phyloP scores from a whole-genome alignment of 2,797 vertebrate species.

The Hoplostethus atlanticus region DNA sequence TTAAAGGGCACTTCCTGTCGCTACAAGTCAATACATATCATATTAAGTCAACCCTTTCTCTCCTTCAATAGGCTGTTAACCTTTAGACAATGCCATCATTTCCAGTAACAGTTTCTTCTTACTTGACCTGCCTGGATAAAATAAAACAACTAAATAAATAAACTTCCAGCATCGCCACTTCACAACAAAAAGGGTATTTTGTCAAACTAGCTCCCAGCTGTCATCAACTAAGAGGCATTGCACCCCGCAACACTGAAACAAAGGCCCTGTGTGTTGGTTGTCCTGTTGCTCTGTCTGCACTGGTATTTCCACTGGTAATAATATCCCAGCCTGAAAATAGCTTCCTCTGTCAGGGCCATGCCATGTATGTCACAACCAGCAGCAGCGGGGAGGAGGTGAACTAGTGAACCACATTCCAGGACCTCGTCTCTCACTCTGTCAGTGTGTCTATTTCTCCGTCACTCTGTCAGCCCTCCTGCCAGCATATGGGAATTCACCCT shows the following conservation, averaged over 20 bases:
- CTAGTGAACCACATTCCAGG: slow-evolving; percentile 60
- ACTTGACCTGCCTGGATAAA: slow-evolving; percentile 11
- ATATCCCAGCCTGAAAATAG: slow-evolving; percentile 81
- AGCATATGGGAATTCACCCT: slow-evolving; percentile 12
- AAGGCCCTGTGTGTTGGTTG: slow-evolving; percentile 67
- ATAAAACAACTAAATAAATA: slow-evolving; percentile 35
- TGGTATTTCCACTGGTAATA: slow-evolving; percentile 79
- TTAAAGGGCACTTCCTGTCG: slow-evolving; percentile 67
- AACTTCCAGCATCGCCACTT: slow-evolving; percentile 26
- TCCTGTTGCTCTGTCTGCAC: slow-evolving; percentile 54
- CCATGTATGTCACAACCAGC: slow-evolving; percentile 64
- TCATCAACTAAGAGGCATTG: slow-evolving; percentile 20
- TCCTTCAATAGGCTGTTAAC: slow-evolving; percentile 66
- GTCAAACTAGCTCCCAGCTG: slow-evolving; percentile 27
- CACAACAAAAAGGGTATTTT: slow-evolving; percentile 13
- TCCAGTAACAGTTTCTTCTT: slow-evolving; percentile 43
- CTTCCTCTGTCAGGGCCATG: slow-evolving; percentile 68
- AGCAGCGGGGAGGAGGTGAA: slow-evolving; percentile 40
- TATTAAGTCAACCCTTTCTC: background rate
- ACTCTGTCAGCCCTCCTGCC: slow-evolving; percentile 35
- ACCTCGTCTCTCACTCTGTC: slow-evolving; percentile 64
- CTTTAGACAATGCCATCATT: slow-evolving; percentile 59
- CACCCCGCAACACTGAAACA: slow-evolving; percentile 46
- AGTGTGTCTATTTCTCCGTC: slow-evolving; percentile 25
- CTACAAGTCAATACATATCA: background rate